These are phyloP conservation scores for Strigamia maritima DNA, from an alignment of 2,888 invertebrate genomes.

Conservation along the genomic window DNA sequence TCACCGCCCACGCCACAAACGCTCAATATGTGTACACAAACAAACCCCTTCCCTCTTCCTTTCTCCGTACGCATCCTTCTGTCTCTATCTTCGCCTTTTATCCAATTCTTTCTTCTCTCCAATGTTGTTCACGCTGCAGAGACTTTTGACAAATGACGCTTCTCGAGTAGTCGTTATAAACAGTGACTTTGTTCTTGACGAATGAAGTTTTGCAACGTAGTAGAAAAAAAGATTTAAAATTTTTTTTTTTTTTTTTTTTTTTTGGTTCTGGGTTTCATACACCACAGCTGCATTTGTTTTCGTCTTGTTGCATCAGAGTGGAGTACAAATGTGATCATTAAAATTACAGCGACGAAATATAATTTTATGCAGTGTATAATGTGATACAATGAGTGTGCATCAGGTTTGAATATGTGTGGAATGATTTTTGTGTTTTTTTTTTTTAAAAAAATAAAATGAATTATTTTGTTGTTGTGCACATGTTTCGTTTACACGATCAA, in stretches of 20 bases:
- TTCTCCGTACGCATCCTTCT: background rate
- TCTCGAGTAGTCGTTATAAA: constrained; percentile 24
- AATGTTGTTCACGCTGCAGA: constrained; percentile 17
- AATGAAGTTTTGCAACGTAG: background rate
- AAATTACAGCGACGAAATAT: background rate
- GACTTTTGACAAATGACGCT: constrained; percentile 29
- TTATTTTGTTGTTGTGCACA: background rate
- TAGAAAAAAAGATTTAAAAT: background rate
- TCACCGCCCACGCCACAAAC: constrained; percentile 4
- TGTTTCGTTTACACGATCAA: background rate
- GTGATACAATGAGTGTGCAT: background rate
- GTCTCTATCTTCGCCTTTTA: constrained; percentile 20
- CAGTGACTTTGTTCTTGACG: constrained; percentile 29
- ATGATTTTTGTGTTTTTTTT: background rate
- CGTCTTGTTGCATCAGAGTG: background rate
- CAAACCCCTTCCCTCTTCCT: constrained; percentile 2
- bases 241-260: background rate
- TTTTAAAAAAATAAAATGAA: background rate
- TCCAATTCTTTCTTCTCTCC: constrained; percentile 9
- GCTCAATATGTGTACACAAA: background rate
- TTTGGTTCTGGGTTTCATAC: background rate
- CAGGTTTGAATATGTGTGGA: background rate
- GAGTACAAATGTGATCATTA: background rate
- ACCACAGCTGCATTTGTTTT: background rate
- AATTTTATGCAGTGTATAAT: background rate